Base-by-base conservation (phyloP, 2,888 invertebrate species). In the Lordiphosa fenestrarum region DNA sequence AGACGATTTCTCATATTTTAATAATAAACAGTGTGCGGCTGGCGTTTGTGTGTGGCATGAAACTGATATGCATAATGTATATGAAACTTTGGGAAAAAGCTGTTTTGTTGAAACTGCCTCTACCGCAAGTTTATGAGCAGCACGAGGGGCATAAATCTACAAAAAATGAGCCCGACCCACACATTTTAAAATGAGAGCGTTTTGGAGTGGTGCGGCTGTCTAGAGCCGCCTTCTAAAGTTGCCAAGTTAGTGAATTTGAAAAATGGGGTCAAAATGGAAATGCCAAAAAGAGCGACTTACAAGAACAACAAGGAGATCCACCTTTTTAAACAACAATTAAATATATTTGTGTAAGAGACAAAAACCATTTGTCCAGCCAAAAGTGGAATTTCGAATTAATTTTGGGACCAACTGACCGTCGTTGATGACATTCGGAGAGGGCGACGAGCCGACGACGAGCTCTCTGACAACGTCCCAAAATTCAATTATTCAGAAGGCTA, bases 401-500 rank as follows among this genome's bases (percentile, higher is more conserved):
- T 75, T 75, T 68, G 61, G 48, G 55, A 50, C 33, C 39, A 47
- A 44, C 56, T 40, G 37, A 41, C 49, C 42, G 36, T 42, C 25
- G 42, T 35, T 63, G 63, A 57, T 63, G 63, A 63, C 64, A 50
- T 55, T 36, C 47, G 23, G 13, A 23, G 40, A 56, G 51, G 55
- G 46, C 55, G 46, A 36, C 62, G 41, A 33, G 46, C 6, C 39
- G 15, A 15, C 15, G 15, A 15, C 15, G 19, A 21, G 35, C 52
- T 54, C 51, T 61, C 40, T 69, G 77, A 71, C 46, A 61, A 59
- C 55, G 60, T 39, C 54, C 35, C 48, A 59, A 47, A 60, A 71
- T 71, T 73, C 58, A 76, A 81, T 81, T 69, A 81, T 81, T 71
- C 50, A 63, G 35, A 19, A 50, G 63, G 56, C 56, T 37, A 40